A percentile compares a stretch with the other conserved stretches of the same genome.
Conservation (phyloP, 2,113 vertebrate genomes). For the Coracopsis vasa region DNA sequence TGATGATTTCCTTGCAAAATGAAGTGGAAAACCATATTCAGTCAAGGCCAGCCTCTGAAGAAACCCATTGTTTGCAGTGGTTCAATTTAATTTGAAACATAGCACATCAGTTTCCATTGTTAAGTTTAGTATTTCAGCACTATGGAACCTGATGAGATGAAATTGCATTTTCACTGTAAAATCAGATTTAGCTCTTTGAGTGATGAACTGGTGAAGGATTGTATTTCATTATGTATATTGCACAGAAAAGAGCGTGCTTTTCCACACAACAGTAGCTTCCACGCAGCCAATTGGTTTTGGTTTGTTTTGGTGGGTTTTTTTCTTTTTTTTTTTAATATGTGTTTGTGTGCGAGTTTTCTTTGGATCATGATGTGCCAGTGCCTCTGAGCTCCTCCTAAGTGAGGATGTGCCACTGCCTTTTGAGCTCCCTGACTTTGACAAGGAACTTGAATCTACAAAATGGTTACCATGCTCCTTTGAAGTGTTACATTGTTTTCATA, state of each 20-base stretch:
- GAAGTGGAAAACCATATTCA: constrained; percentile 58
- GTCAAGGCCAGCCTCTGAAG: neutral
- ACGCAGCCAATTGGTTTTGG: neutral
- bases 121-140: constrained; percentile 33
- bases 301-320: too few species aligned
- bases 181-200: constrained; percentile 57
- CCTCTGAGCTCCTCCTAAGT: too few species aligned
- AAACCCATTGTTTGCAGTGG: constrained; percentile 48
- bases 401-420: neutral
- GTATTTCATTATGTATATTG: constrained; percentile 27
- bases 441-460: neutral
- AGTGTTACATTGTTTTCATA: neutral
- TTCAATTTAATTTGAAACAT: constrained; percentile 60
- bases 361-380: neutral
- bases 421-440: neutral
- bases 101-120: constrained; percentile 40
- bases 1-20: constrained; percentile 52
- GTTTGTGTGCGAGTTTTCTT: neutral
- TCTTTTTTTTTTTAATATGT: neutral
- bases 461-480: neutral
- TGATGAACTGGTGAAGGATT: constrained; percentile 36
- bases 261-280: neutral
- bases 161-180: constrained; percentile 55
- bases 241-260: constrained; percentile 10
- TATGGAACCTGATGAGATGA: constrained; percentile 44